Conservation (phyloP, 2,797 vertebrate genomes). For the Hypotaenidia philippensis region DNA sequence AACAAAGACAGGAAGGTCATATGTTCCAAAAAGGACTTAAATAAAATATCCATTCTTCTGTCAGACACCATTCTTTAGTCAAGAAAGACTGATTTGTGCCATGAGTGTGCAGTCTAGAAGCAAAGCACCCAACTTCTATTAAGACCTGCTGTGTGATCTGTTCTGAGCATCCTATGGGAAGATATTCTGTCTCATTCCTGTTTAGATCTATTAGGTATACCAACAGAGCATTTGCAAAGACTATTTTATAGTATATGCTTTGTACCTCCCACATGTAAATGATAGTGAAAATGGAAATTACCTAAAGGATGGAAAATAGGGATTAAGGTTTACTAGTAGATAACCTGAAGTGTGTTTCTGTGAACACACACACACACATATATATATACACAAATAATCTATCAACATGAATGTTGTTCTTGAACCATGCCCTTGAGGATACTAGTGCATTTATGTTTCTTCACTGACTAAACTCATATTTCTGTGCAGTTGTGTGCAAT, state of each 20-base stretch:
- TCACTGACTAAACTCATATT: background rate
- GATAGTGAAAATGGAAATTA: background rate
- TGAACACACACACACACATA: too few relatives aligned
- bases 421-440: fast-evolving
- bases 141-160: background rate
- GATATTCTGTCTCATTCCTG: background rate
- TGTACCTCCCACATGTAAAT: background rate
- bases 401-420: background rate
- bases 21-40: background rate
- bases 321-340: background rate
- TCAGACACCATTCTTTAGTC: background rate
- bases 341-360: background rate
- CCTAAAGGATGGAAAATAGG: background rate
- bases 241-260: background rate
- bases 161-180: background rate
- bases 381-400: background rate
- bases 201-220: background rate
- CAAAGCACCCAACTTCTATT: background rate
- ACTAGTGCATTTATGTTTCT: background rate
- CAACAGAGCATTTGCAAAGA: background rate
- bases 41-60: background rate
- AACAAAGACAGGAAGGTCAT: fast-evolving
- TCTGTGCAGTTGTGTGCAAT: background rate
- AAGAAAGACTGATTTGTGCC: background rate
- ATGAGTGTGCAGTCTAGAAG: background rate